A percentile compares a stretch with the other conserved stretches of the same genome.
phyloP scores from a whole-genome alignment of 2,888 invertebrate species.

The Odontothrips loti region DNA sequence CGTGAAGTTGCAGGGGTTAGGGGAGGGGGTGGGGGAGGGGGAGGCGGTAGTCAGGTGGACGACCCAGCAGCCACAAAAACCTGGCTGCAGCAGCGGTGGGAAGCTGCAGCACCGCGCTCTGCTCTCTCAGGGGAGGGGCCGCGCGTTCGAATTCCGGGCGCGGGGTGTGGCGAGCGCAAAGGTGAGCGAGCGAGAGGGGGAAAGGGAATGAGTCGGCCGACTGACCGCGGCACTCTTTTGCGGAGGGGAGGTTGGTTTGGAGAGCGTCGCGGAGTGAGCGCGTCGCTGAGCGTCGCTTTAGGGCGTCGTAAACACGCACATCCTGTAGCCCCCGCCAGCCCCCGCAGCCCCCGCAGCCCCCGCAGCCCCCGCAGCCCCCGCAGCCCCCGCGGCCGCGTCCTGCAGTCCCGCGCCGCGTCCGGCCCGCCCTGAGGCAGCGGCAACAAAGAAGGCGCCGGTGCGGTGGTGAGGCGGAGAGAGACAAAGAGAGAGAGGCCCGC shows the following conservation, averaged over 20 bases:
- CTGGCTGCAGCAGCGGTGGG: background rate
- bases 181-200: background rate
- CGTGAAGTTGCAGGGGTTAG: background rate
- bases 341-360: background rate
- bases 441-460: background rate
- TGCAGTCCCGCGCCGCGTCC: background rate
- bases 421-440: background rate
- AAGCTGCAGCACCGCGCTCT: background rate
- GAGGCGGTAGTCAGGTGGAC: too few species aligned
- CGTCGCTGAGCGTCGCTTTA: background rate
- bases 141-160: too few species aligned
- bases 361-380: background rate
- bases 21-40: background rate
- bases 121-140: background rate
- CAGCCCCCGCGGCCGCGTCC: background rate
- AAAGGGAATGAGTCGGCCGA: background rate
- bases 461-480: background rate
- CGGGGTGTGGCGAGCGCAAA: background rate
- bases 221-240: too few species aligned
- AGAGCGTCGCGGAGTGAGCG: too few species aligned
- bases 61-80: background rate
- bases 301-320: conserved; percentile 11
- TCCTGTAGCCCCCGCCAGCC: background rate
- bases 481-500: background rate
- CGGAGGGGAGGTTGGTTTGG: too few species aligned